These are phyloP conservation scores for Callospermophilus lateralis DNA, from an alignment of 2,113 vertebrate species.

Conservation along the genomic window DNA sequence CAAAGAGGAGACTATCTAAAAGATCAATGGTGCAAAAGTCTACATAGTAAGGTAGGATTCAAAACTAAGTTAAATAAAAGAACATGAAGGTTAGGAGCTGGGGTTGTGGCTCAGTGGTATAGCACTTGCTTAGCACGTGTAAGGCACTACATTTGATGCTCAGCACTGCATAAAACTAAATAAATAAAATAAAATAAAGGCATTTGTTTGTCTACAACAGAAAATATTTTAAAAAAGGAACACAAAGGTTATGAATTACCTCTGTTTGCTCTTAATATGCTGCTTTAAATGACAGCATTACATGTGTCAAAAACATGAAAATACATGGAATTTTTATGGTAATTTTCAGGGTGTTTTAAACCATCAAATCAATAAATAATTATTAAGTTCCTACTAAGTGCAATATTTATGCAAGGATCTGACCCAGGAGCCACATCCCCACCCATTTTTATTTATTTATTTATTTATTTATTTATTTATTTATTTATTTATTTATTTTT, in stretches of 20 bases:
- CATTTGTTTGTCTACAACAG: too few relatives aligned
- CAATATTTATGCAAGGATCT: neutral
- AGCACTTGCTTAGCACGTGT: too few relatives aligned
- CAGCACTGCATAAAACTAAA: too few relatives aligned
- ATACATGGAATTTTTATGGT: neutral
- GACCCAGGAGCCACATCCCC: too few relatives aligned
- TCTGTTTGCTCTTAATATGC: neutral
- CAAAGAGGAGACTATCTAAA: neutral
- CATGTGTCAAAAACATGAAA: slow-evolving; percentile 8
- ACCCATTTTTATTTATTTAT: too few relatives aligned
- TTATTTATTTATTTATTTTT: too few relatives aligned
- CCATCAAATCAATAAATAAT: neutral
- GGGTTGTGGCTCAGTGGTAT: too few relatives aligned
- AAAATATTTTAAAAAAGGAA: neutral
- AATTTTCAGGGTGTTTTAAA: neutral
- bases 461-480: too few relatives aligned
- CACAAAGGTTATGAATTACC: slow-evolving; percentile 4
- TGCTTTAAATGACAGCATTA: neutral
- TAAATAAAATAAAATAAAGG: too few relatives aligned
- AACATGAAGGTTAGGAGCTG: neutral
- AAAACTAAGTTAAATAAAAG: slow-evolving; percentile 30
- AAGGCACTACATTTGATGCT: too few relatives aligned
- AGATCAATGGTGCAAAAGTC: neutral
- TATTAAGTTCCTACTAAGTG: neutral
- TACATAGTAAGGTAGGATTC: neutral